Base-by-base conservation (phyloP, 2,113 vertebrate species). In the Synodontis membranacea region DNA sequence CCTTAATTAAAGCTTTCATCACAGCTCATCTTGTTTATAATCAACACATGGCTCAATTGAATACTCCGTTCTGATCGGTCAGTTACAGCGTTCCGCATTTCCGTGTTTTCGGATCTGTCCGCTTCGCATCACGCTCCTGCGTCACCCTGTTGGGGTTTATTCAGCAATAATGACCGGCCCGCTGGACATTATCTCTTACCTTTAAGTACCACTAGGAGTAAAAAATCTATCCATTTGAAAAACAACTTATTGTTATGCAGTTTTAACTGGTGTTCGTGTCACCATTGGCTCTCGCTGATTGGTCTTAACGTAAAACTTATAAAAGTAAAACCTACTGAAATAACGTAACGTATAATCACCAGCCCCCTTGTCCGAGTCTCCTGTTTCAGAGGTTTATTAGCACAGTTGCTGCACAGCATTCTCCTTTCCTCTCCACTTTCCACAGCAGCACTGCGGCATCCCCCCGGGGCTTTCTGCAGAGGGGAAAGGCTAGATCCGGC, bases 391-490 rank as follows among this genome's bases (percentile, higher is more conserved):
- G 17, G n/a, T 79, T 23, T 54, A 79, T 54, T 54, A 54, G 9
- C 28, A 21, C 17, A 3, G 37, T 23, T 11, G 17, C n/a, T 66
- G 14, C 37, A 39, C 66, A 17, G 10, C 70, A 19, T 15, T n/a
- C 42, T 75, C 23, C 1, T 46, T 54, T 54, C 25, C 9, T 42
- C 52, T 39, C 78, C 0, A 52, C 5, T 25, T 79, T 54, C 48
- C 50, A 54, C 19, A 79, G 48, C 78, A 42, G 34, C 8, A 68
- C 58, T 25, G 60, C 28, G 19, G 44, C 46, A 2, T 12, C 86
- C 78, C 78, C 82, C 42, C 0, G 78, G 31, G 82, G 85, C 48
- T 79, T 79, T 46, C 17, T 39, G 66, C 80, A 72, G 68, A 86
- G 70, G 72, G 42, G 15, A 48, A 82, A 79, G 74, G 56, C 60